Conservation (phyloP, 92 coral and sea anemone species). For the Scolanthus callimorphus region DNA sequence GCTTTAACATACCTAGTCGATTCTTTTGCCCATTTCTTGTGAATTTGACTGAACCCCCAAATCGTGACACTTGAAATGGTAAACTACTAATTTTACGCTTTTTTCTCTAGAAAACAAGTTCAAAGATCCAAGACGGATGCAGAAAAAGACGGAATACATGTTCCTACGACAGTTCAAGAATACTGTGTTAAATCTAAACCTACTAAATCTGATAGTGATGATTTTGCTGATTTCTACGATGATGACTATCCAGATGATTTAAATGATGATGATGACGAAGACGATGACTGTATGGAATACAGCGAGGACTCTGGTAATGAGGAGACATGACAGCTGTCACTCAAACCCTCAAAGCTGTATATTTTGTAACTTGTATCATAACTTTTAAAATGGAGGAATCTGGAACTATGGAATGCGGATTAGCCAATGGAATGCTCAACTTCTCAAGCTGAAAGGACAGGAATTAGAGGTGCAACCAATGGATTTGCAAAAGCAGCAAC, state of each 20-base stretch:
- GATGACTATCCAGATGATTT: slow-evolving; percentile 97
- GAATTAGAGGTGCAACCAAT: no score
- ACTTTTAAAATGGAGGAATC: neutral
- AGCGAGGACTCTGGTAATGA: slow-evolving; percentile 99
- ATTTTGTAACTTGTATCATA: slow-evolving; percentile 76
- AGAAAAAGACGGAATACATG: slow-evolving; percentile 91
- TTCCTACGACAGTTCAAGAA: slow-evolving; percentile 94
- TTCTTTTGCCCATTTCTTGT: no score
- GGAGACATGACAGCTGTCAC: slow-evolving; percentile 66
- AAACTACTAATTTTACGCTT: no score
- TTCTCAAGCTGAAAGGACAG: no score
- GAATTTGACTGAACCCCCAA: no score
- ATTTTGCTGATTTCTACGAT: slow-evolving; percentile 90
- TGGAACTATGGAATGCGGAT: neutral
- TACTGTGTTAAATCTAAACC: slow-evolving; percentile 97
- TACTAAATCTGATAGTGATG: slow-evolving; percentile 84
- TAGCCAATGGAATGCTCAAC: no score
- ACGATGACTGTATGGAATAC: slow-evolving; percentile 90
- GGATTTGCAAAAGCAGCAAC: no score
- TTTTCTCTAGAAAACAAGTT: slow-evolving; percentile 94
- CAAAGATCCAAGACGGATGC: slow-evolving; percentile 89
- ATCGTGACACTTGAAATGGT: no score
- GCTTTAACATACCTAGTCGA: no score
- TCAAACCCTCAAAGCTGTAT: slow-evolving; percentile 56
- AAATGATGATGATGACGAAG: slow-evolving; percentile 92